phyloP scores from a whole-genome alignment of 2,797 vertebrate species.

The Trichosurus vulpecula region DNA sequence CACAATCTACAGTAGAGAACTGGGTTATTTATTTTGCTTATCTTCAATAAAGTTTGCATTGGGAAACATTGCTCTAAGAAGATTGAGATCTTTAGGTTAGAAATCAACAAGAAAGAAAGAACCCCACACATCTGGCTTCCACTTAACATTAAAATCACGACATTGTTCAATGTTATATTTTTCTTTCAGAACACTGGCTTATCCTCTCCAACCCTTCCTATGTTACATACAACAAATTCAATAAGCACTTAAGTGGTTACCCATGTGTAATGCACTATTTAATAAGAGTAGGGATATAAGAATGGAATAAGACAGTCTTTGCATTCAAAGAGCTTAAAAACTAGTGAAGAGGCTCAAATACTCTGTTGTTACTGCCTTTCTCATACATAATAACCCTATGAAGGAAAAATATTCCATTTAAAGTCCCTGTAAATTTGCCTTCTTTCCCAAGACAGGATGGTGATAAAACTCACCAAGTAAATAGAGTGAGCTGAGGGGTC shows the following conservation, averaged over 20 bases:
- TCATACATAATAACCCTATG: background rate
- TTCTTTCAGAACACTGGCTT: background rate
- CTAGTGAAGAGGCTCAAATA: background rate
- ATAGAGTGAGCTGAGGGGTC: background rate
- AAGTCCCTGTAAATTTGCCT: background rate
- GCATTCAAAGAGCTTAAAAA: background rate
- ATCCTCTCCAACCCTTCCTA: background rate
- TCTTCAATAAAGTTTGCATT: background rate
- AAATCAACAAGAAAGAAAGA: background rate
- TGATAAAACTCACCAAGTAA: background rate
- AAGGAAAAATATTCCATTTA: background rate
- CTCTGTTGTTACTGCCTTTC: background rate
- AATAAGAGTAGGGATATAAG: background rate
- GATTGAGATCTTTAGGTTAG: background rate
- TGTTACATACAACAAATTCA: background rate
- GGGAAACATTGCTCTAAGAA: background rate
- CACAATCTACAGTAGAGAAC: background rate
- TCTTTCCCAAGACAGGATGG: background rate
- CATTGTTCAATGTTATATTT: background rate
- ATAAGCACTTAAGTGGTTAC: background rate
- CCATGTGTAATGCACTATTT: background rate
- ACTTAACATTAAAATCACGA: background rate
- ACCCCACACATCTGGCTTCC: background rate
- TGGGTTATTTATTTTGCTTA: background rate
- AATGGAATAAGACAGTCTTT: background rate